Evolutionary conservation across 2,113 vertebrate species (phyloP).

Genomic region (Cyprinodon brontotheroides): DNA sequence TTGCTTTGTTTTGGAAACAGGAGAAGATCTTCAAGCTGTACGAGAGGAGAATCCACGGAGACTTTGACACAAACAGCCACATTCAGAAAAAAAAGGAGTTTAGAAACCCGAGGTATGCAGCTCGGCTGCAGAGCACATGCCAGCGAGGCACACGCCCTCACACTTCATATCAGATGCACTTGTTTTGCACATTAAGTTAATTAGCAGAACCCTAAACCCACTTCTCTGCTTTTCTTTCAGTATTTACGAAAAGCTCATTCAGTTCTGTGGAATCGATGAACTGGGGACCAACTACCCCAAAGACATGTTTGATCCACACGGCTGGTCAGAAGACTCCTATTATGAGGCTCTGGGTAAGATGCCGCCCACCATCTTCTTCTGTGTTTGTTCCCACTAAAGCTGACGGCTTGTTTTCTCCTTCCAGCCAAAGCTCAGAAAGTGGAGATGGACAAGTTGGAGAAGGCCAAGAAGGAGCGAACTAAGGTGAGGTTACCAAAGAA

Average conservation of each 20-base stretch:
- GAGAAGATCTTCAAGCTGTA: conserved; percentile 97
- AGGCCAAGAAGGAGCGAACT: conserved; percentile 96
- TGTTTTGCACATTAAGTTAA: background rate
- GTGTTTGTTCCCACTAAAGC: background rate
- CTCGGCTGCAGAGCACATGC: background rate
- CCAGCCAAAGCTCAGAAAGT: conserved; percentile 97
- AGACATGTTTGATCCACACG: conserved; percentile 98
- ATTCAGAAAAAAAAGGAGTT: conserved; percentile 99
- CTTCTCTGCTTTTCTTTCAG: conserved; percentile 69
- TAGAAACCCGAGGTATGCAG: conserved; percentile 91
- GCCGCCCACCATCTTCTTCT: background rate
- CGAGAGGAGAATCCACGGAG: conserved; percentile 91
- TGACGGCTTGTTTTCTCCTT: conserved; percentile 20
- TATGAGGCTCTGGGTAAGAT: conserved; percentile 89
- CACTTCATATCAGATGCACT: background rate
- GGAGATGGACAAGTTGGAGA: conserved; percentile 98
- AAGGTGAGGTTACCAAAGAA: conserved; percentile 81
- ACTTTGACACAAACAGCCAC: conserved; percentile 95
- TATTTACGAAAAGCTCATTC: conserved; percentile 98
- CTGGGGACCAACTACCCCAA: conserved; percentile 98
- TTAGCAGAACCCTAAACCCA: background rate
- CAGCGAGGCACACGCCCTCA: background rate
- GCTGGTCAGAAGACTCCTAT: conserved; percentile 97
- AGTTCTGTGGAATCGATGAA: conserved; percentile 96
- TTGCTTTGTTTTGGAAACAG: conserved; percentile 67